A percentile compares a stretch with the other conserved stretches of the same genome.
phyloP scores from a whole-genome alignment of 2,888 invertebrate genomes.

The Phasia obesa region DNA sequence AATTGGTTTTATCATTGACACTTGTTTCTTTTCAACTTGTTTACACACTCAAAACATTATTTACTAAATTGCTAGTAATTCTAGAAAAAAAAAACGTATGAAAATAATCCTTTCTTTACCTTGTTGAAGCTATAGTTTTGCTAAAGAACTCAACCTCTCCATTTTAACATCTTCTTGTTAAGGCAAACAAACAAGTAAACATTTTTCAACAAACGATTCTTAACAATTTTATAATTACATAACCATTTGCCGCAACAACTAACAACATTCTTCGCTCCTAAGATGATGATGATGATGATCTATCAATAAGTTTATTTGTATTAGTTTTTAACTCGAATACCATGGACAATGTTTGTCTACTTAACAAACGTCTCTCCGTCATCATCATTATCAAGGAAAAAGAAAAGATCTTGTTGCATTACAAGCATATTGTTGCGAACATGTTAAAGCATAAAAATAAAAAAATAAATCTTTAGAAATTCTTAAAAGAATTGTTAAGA shows the following conservation, averaged over 20 bases:
- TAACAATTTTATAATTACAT: conserved; percentile 51
- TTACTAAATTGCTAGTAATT: too few relatives aligned
- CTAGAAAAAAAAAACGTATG: too few relatives aligned
- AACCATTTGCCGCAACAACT: conserved; percentile 33
- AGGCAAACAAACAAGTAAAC: background rate
- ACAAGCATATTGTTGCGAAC: too few relatives aligned
- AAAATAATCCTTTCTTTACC: background rate
- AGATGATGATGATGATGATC: conserved; percentile 44
- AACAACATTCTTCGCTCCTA: conserved; percentile 56
- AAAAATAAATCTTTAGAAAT: conserved; percentile 30
- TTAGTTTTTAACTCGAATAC: conserved; percentile 14
- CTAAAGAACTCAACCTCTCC: background rate
- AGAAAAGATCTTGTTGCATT: conserved; percentile 21
- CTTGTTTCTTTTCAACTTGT: conserved; percentile 15
- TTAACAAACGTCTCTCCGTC: conserved; percentile 37
- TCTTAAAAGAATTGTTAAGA: conserved; percentile 45
- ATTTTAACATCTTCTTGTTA: background rate
- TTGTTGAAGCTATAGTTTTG: background rate
- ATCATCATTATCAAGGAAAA: conserved; percentile 22
- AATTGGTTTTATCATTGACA: too few relatives aligned
- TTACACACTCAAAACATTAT: background rate
- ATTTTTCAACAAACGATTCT: conserved; percentile 19
- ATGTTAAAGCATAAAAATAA: conserved; percentile 8
- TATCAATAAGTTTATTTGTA: conserved; percentile 56
- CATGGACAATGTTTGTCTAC: conserved; percentile 43